Evolutionary conservation across 1,140 invertebrate genomes (phyloP).

Genomic region (Drosophila sucinea): DNA sequence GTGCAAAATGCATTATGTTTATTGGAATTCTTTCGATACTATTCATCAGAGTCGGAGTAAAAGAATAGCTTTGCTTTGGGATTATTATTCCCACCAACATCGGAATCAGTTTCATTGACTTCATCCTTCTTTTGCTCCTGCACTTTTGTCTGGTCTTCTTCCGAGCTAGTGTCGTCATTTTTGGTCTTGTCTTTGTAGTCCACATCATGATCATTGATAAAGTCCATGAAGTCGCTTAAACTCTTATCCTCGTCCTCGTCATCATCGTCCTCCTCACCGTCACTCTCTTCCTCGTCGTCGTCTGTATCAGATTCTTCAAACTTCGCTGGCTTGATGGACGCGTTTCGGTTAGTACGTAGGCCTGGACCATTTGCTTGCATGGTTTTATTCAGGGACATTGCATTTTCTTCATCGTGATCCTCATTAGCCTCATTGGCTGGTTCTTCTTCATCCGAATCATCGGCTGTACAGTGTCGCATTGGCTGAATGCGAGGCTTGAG

Average conservation of each 20-base stretch:
- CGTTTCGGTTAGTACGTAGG: constrained; percentile 40
- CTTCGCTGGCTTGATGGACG: not conserved
- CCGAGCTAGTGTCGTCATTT: not conserved
- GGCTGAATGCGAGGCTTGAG: constrained; percentile 23
- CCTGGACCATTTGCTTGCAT: not conserved
- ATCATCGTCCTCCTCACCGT: not conserved
- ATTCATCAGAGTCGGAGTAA: constrained; percentile 17
- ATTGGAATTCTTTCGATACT: constrained; percentile 14
- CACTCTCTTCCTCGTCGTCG: constrained; percentile 15
- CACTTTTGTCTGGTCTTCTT: not conserved
- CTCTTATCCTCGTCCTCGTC: not conserved
- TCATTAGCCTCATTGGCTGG: not conserved
- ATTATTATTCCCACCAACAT: not conserved
- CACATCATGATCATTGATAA: constrained; percentile 3
- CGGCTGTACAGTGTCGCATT: constrained; percentile 37
- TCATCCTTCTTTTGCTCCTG: not conserved
- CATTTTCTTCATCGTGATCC: not conserved
- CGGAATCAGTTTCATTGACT: not conserved
- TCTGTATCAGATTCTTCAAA: not conserved
- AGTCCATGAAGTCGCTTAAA: not conserved
- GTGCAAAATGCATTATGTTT: constrained; percentile 39
- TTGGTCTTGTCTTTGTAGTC: not conserved
- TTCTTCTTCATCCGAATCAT: constrained; percentile 31
- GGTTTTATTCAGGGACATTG: not conserved
- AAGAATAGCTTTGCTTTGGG: not conserved